Conservation (phyloP, 2,888 invertebrate genomes). For the Platycheirus rosarum region DNA sequence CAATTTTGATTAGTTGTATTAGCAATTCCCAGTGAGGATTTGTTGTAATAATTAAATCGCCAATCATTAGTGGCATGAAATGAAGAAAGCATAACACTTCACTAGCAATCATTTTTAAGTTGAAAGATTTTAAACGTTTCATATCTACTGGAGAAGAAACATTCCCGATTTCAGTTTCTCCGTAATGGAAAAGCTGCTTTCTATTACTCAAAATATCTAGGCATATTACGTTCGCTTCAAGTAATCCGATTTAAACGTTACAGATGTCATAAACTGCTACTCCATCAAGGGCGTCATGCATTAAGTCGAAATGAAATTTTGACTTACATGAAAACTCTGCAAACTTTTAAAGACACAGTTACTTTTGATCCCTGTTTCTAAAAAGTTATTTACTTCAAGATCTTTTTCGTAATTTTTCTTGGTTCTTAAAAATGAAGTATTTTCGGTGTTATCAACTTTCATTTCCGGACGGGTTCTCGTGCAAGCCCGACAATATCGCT, state of each 20-base stretch:
- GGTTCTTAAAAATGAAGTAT: background rate
- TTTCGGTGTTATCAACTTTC: background rate
- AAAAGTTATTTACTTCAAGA: background rate
- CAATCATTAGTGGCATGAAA: too few species aligned
- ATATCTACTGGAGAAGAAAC: too few species aligned
- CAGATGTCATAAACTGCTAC: slow-evolving; percentile 1
- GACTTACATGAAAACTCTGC: background rate
- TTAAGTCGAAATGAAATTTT: slow-evolving; percentile 21
- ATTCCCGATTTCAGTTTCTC: too few species aligned
- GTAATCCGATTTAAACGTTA: background rate
- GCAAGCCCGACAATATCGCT: background rate
- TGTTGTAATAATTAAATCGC: too few species aligned
- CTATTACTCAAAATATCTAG: background rate
- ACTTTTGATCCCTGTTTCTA: background rate
- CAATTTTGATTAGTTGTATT: too few species aligned
- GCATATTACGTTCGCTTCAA: background rate
- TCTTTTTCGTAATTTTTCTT: background rate
- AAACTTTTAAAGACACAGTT: background rate
- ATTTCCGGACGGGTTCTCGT: background rate
- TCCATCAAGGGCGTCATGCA: slow-evolving; percentile 28
- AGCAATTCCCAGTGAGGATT: background rate
- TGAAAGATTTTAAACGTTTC: too few species aligned
- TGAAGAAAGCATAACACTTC: too few species aligned
- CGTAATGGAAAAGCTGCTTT: background rate
- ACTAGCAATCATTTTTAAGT: too few species aligned